phyloP scores from a whole-genome alignment of 2,888 invertebrate species.

The Monoplex corrugatus region DNA sequence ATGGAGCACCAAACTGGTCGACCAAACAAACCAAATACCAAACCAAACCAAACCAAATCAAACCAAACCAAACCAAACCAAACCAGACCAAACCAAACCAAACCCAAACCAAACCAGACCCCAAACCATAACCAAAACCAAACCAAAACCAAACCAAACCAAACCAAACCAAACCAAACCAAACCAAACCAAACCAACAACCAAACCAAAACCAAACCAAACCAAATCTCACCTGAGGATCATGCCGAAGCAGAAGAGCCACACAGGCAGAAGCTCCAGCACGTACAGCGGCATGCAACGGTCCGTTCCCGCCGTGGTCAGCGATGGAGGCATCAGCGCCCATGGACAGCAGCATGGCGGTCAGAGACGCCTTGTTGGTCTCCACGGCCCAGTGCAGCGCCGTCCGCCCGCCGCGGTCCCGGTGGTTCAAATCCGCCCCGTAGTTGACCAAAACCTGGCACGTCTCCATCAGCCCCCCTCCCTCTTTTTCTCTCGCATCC shows the following conservation, averaged over 20 bases:
- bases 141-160: too few species aligned
- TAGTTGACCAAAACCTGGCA: slow-evolving; percentile 60
- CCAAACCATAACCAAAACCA: too few species aligned
- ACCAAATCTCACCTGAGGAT: slow-evolving; percentile 60
- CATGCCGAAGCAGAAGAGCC: slow-evolving; percentile 55
- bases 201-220: too few species aligned
- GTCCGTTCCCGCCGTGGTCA: slow-evolving; percentile 63
- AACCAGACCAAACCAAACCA: too few species aligned
- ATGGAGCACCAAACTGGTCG: too few species aligned
- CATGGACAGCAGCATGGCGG: slow-evolving; percentile 92
- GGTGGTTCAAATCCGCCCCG: slow-evolving; percentile 63
- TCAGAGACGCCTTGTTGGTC: slow-evolving; percentile 74
- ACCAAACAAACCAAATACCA: too few species aligned
- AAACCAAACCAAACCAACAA: too few species aligned
- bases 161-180: too few species aligned
- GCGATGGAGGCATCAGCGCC: slow-evolving; percentile 90
- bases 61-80: too few species aligned
- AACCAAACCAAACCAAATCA: too few species aligned
- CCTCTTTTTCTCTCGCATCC: neutral
- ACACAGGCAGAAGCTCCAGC: slow-evolving; percentile 61
- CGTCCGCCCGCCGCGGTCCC: slow-evolving; percentile 93
- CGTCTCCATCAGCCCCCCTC: slow-evolving; percentile 32
- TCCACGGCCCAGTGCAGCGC: slow-evolving; percentile 95
- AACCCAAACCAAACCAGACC: too few species aligned
- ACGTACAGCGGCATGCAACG: slow-evolving; percentile 63